A percentile compares a stretch with the other conserved stretches of the same genome.
Evolutionary conservation across 2,888 invertebrate species (phyloP).

Genomic region (Luperina nickerlii): DNA sequence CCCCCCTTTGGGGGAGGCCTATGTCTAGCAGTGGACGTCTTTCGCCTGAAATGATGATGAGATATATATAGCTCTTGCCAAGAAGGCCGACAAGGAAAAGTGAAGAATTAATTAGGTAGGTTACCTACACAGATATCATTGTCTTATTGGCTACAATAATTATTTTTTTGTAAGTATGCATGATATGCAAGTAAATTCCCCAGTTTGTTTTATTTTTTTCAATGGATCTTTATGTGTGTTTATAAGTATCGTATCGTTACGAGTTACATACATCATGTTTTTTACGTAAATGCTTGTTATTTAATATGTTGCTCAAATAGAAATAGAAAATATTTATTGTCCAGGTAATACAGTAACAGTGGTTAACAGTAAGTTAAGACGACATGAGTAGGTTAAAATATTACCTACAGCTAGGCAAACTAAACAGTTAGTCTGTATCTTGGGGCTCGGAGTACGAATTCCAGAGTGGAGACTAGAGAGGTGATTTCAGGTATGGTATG

Average conservation of each 20-base stretch:
- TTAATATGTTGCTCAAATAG: slow-evolving; percentile 37
- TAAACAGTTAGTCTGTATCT: too few relatives aligned
- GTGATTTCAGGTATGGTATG: too few relatives aligned
- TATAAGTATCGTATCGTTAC: slow-evolving; percentile 38
- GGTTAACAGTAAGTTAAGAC: too few relatives aligned
- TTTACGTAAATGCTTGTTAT: slow-evolving; percentile 28
- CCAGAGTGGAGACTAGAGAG: too few relatives aligned
- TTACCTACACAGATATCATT: neutral
- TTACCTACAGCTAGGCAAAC: too few relatives aligned
- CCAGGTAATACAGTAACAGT: too few relatives aligned
- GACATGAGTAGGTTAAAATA: too few relatives aligned
- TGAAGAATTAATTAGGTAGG: neutral
- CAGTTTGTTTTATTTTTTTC: slow-evolving; percentile 20
- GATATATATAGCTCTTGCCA: neutral
- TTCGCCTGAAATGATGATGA: too few relatives aligned
- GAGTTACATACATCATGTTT: slow-evolving; percentile 24
- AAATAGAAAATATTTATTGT: too few relatives aligned
- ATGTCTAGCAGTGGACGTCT: too few relatives aligned
- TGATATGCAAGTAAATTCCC: slow-evolving; percentile 38
- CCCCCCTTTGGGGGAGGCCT: too few relatives aligned
- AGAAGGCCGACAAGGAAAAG: neutral
- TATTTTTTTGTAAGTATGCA: neutral
- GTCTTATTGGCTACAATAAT: neutral
- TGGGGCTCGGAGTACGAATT: too few relatives aligned
- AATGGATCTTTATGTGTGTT: slow-evolving; percentile 35